Conservation (phyloP, 1,140 invertebrate species). For the Xylocopa sonorina region DNA sequence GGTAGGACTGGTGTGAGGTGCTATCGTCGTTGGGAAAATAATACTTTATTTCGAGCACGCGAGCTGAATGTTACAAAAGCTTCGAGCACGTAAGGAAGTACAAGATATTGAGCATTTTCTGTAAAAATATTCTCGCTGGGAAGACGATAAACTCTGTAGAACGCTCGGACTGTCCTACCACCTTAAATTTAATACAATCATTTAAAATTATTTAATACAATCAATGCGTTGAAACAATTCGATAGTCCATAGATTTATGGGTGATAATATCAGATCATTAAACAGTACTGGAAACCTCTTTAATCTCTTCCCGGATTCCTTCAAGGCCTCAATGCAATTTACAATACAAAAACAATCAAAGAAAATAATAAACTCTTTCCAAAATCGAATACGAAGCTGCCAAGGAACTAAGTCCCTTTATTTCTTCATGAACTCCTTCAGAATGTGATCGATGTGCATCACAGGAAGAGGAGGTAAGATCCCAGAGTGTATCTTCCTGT, state of each 20-base stretch:
- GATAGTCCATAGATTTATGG: too few relatives aligned
- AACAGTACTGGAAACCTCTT: neutral
- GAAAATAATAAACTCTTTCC: too few relatives aligned
- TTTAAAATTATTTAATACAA: neutral
- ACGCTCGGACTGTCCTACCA: neutral
- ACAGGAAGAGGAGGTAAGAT: slow-evolving; percentile 74
- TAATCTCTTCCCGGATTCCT: neutral
- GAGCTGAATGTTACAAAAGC: neutral
- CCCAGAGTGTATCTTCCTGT: slow-evolving; percentile 84
- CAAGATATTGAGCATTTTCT: neutral
- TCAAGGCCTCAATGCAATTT: neutral
- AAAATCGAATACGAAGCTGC: neutral
- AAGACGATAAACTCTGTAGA: neutral
- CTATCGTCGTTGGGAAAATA: neutral
- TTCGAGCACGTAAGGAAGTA: neutral
- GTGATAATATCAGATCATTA: neutral
- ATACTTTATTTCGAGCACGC: slow-evolving; percentile 25
- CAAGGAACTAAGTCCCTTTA: neutral
- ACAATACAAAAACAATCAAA: neutral
- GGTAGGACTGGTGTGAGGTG: neutral
- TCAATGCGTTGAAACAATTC: too few relatives aligned
- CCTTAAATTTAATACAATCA: neutral
- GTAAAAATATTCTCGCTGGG: neutral
- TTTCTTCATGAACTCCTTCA: slow-evolving; percentile 73
- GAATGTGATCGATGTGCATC: slow-evolving; percentile 77